Percentiles rank a stretch among this genome's conserved stretches.
These are phyloP conservation scores for Scaptomyza tumidula DNA, from an alignment of 2,888 invertebrate genomes.

Conservation along the genomic window DNA sequence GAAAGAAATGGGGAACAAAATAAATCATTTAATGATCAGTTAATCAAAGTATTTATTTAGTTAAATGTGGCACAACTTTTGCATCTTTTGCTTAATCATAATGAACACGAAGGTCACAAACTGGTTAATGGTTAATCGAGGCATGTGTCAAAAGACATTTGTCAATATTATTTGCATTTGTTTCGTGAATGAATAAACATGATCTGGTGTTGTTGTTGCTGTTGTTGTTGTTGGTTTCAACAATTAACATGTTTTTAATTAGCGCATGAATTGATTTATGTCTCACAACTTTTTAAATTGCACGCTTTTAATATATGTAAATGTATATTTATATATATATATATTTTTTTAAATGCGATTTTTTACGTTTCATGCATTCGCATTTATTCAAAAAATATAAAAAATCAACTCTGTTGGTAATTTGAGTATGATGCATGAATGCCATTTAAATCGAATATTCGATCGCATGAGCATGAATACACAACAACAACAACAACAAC, in stretches of 20 bases:
- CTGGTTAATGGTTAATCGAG: constrained; percentile 28
- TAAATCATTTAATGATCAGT: background rate
- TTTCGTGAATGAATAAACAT: constrained; percentile 52
- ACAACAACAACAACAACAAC: constrained; percentile 2
- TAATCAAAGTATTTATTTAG: background rate
- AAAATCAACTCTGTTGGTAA: constrained; percentile 52
- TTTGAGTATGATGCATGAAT: constrained; percentile 56
- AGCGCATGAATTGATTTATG: constrained; percentile 70
- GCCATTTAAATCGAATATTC: constrained; percentile 43
- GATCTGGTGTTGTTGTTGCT: constrained; percentile 23
- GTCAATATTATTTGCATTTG: constrained; percentile 53
- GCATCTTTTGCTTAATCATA: constrained; percentile 42
- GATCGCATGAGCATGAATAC: constrained; percentile 10
- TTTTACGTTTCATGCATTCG: constrained; percentile 21
- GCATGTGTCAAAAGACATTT: constrained; percentile 56
- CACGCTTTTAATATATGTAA: constrained; percentile 42
- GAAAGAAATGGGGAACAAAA: constrained; percentile 8
- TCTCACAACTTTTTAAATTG: constrained; percentile 53
- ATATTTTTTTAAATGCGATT: constrained; percentile 44
- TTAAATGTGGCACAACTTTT: constrained; percentile 44
- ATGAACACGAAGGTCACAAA: constrained; percentile 73
- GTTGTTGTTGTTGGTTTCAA: constrained; percentile 20
- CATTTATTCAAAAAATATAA: background rate
- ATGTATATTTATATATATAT: constrained; percentile 5
- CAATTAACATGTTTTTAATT: constrained; percentile 75